Conservation (phyloP, 2,888 invertebrate genomes). For the Argynnis bischoffii region DNA sequence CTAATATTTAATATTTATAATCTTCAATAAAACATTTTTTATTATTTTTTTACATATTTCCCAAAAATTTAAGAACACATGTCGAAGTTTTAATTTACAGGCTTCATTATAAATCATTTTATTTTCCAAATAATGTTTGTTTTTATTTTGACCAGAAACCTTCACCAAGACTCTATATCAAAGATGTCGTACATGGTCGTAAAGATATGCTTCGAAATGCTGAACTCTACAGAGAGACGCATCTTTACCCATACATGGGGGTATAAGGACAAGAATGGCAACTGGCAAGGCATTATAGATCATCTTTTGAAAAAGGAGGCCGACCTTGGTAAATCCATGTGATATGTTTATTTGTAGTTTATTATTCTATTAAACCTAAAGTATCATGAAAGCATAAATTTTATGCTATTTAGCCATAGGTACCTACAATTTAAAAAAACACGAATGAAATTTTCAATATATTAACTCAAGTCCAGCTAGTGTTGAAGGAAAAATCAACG, state of each 20-base stretch:
- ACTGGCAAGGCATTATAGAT: slow-evolving; percentile 69
- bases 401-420: no score
- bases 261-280: slow-evolving; percentile 67
- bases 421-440: no score
- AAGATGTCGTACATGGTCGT: slow-evolving; percentile 71
- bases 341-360: not conserved
- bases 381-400: no score
- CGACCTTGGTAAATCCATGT: slow-evolving; percentile 59
- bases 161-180: slow-evolving; percentile 71
- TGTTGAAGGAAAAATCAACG: no score
- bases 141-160: slow-evolving; percentile 48
- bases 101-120: not conserved
- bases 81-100: not conserved
- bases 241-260: slow-evolving; percentile 73
- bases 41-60: no score
- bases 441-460: not conserved
- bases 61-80: no score
- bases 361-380: not conserved
- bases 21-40: no score
- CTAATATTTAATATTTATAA: no score
- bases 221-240: slow-evolving; percentile 63
- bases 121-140: not conserved
- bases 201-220: slow-evolving; percentile 70
- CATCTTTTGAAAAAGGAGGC: slow-evolving; percentile 65
- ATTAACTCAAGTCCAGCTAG: not conserved